These are phyloP conservation scores for Epicauta chinensis DNA, from an alignment of 1,140 invertebrate species.

Conservation along the genomic window DNA sequence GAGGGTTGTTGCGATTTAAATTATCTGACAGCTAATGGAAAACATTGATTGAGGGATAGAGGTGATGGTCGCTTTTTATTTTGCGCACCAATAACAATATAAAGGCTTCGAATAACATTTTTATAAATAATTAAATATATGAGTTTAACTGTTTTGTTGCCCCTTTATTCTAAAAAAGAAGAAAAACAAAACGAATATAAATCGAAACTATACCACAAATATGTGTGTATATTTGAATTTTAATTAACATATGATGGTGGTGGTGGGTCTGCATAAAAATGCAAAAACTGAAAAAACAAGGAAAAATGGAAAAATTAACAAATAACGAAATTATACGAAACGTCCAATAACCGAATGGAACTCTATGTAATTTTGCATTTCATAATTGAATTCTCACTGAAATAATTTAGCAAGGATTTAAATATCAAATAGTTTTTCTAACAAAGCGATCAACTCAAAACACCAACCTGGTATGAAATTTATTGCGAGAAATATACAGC, in stretches of 20 bases:
- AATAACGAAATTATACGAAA: too few relatives aligned
- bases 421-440: too few relatives aligned
- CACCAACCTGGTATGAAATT: too few relatives aligned
- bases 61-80: slow-evolving; percentile 7
- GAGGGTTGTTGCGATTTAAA: slow-evolving; percentile 9
- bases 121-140: slow-evolving; percentile 22
- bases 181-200: background rate
- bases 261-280: background rate
- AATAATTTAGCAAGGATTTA: too few relatives aligned
- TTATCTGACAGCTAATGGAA: slow-evolving; percentile 19
- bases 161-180: too few relatives aligned
- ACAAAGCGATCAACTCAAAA: too few relatives aligned
- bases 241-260: slow-evolving; percentile 23
- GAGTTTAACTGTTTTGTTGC: slow-evolving; percentile 16
- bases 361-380: too few relatives aligned
- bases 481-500: too few relatives aligned
- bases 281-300: background rate
- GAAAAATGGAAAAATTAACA: too few relatives aligned
- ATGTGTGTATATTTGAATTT: slow-evolving; percentile 16
- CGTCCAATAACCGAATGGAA: too few relatives aligned
- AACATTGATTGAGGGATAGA: slow-evolving; percentile 18
- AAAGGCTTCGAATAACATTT: slow-evolving; percentile 6
- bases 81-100: slow-evolving; percentile 17
- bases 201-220: slow-evolving; percentile 12
- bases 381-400: too few relatives aligned